A percentile compares a stretch with the other conserved stretches of the same genome.
Conservation (phyloP, 2,888 invertebrate genomes). For the Andrena haemorrhoa region DNA sequence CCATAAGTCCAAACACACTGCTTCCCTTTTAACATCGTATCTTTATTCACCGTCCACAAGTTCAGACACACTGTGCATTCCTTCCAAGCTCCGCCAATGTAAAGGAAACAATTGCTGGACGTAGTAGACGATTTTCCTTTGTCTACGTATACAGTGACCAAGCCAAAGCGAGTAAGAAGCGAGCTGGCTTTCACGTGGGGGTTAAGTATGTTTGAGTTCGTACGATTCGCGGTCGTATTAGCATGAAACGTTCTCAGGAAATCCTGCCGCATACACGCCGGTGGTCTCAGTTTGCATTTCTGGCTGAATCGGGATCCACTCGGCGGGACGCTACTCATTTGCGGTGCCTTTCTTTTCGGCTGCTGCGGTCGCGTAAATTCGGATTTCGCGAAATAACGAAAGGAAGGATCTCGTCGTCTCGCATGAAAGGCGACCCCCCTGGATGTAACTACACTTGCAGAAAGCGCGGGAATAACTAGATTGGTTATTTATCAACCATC, state of each 20-base stretch:
- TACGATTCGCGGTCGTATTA: slow-evolving; percentile 32
- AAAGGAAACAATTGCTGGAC: neutral
- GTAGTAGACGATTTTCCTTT: neutral
- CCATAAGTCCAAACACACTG: neutral
- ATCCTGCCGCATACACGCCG: slow-evolving; percentile 47
- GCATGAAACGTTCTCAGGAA: slow-evolving; percentile 40
- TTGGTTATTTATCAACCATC: neutral
- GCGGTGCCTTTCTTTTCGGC: slow-evolving; percentile 57
- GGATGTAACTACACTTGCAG: slow-evolving; percentile 25
- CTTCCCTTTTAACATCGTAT: neutral
- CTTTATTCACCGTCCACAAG: neutral
- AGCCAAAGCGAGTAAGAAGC: neutral
- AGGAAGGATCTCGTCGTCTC: slow-evolving; percentile 34
- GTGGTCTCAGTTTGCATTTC: slow-evolving; percentile 67
- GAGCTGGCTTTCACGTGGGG: neutral
- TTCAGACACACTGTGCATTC: neutral
- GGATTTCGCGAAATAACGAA: slow-evolving; percentile 44
- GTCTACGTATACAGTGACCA: neutral
- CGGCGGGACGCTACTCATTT: slow-evolving; percentile 55
- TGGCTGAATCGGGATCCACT: slow-evolving; percentile 45
- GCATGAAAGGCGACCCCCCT: slow-evolving; percentile 19
- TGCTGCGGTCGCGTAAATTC: slow-evolving; percentile 65
- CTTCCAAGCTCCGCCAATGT: neutral
- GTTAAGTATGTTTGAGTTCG: slow-evolving; percentile 19
- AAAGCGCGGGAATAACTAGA: neutral